Percentiles rank a stretch among this genome's conserved stretches.
Evolutionary conservation across 2,888 invertebrate genomes (phyloP).

Genomic region (Liposcelis brunnea): DNA sequence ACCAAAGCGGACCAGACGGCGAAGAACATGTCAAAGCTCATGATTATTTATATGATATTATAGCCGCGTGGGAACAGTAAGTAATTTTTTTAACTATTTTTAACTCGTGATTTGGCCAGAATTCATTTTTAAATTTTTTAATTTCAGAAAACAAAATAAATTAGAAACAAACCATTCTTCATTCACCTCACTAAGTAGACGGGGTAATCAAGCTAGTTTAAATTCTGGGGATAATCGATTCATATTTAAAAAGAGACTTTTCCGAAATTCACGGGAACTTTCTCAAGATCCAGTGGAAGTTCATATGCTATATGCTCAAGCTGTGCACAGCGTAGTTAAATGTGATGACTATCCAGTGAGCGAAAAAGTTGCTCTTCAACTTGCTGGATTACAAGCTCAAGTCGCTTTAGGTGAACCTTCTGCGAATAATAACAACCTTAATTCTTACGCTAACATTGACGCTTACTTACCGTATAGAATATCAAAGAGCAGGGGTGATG

Average conservation of each 20-base stretch:
- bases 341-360: conserved; percentile 92
- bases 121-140: conserved; percentile 9
- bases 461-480: conserved; percentile 76
- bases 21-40: conserved; percentile 84
- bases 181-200: conserved; percentile 35
- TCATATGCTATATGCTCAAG: conserved; percentile 84
- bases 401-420: conserved; percentile 79
- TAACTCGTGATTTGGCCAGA: conserved; percentile 7
- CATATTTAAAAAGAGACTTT: conserved; percentile 79
- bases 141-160: conserved; percentile 35
- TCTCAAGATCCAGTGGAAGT: conserved; percentile 93
- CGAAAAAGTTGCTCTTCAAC: conserved; percentile 82
- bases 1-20: conserved; percentile 68
- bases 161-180: conserved; percentile 31
- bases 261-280: conserved; percentile 71
- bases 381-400: conserved; percentile 88
- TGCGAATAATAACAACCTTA: conserved; percentile 54
- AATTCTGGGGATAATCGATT: conserved; percentile 80
- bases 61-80: conserved; percentile 86
- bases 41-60: conserved; percentile 84
- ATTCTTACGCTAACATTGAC: conserved; percentile 75
- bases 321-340: conserved; percentile 87
- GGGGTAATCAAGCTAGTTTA: conserved; percentile 43
- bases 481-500: conserved; percentile 55
- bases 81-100: conserved; percentile 20